Conservation (phyloP, 2,888 invertebrate genomes). For the Melanostoma scalare region DNA sequence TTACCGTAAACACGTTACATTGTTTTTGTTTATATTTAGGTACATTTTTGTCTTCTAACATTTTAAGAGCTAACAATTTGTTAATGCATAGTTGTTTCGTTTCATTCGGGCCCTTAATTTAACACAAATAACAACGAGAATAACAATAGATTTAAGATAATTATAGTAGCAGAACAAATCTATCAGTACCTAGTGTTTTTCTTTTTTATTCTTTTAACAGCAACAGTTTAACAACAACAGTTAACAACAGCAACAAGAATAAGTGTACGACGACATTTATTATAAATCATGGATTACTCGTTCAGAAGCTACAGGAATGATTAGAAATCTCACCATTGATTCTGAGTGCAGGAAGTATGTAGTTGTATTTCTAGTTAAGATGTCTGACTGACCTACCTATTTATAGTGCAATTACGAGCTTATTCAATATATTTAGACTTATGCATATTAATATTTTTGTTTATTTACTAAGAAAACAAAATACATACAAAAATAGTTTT, state of each 20-base stretch:
- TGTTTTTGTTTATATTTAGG: not conserved
- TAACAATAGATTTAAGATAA: slow-evolving; percentile 52
- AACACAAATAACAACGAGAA: slow-evolving; percentile 68
- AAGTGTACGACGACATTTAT: slow-evolving; percentile 14
- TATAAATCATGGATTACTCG: slow-evolving; percentile 15
- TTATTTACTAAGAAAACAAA: slow-evolving; percentile 30
- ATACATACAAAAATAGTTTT: slow-evolving; percentile 66
- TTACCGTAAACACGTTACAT: slow-evolving; percentile 43
- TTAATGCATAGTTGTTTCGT: slow-evolving; percentile 31
- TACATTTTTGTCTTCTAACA: not conserved
- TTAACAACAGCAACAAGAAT: slow-evolving; percentile 65
- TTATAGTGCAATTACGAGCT: slow-evolving; percentile 5
- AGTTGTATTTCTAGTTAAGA: not conserved
- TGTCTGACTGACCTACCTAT: slow-evolving; percentile 12
- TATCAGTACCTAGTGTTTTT: slow-evolving; percentile 13
- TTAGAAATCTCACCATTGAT: slow-evolving; percentile 62
- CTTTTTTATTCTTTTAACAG: slow-evolving; percentile 50
- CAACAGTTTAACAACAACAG: slow-evolving; percentile 52
- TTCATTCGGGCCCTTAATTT: slow-evolving; percentile 51
- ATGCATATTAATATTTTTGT: slow-evolving; percentile 22
- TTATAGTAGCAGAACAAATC: slow-evolving; percentile 61
- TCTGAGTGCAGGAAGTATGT: slow-evolving; percentile 54
- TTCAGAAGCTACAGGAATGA: slow-evolving; percentile 5
- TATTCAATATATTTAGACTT: slow-evolving; percentile 15
- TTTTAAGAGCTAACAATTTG: not conserved